Evolutionary conservation across 2,797 vertebrate species (phyloP).

Genomic region (Etheostoma nigrum): DNA sequence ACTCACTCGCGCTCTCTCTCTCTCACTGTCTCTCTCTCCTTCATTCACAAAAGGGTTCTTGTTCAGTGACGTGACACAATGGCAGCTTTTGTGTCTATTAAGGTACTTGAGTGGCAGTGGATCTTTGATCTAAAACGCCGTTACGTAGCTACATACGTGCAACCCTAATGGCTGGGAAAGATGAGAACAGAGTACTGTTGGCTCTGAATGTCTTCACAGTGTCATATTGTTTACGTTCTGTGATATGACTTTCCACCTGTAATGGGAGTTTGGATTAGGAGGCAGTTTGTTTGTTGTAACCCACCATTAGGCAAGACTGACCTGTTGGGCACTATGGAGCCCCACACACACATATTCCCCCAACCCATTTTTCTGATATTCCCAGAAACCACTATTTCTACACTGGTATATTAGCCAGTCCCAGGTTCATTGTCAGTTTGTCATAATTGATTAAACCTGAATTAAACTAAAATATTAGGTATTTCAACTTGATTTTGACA

Average conservation of each 20-base stretch:
- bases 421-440: background rate
- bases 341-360: no score
- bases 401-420: background rate
- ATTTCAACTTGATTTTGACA: background rate
- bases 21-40: background rate
- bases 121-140: constrained; percentile 14
- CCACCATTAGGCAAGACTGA: no score
- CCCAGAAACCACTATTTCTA: background rate
- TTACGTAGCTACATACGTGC: background rate
- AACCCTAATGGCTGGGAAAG: background rate
- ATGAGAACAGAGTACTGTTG: constrained; percentile 11
- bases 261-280: background rate
- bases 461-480: background rate
- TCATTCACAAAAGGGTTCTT: constrained; percentile 33
- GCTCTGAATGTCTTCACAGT: constrained; percentile 13
- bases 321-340: background rate
- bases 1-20: no score
- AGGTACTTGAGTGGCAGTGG: constrained; percentile 17
- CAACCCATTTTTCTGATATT: background rate
- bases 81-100: constrained; percentile 29
- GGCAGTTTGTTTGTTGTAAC: background rate
- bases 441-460: background rate
- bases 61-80: constrained; percentile 48
- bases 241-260: background rate
- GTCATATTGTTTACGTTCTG: constrained; percentile 7